Base-by-base conservation (phyloP, 2,113 vertebrate genomes). In the Apodemus speciosus region DNA sequence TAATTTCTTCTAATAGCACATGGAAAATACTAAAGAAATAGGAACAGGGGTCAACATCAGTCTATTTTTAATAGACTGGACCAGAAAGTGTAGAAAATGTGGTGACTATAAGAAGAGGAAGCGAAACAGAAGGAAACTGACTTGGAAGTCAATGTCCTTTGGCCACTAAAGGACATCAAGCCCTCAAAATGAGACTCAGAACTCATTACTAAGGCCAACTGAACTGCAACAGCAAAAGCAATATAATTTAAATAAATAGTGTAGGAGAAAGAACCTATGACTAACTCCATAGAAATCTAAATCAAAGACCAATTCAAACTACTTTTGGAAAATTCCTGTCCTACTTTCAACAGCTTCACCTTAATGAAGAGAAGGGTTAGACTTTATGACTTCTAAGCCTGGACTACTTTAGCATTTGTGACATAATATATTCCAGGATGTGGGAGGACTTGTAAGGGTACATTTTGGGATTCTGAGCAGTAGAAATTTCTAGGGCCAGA, bases 301-400 rank as follows among this genome's bases (percentile, higher is more conserved):
- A 89, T 73, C 85, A 81, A 51, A 95, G 76, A 89, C 58, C 40
- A 73, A 83, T 72, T 66, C n/a, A 64, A 85, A 85, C 58, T 85
- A 89, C 40, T 86, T 93, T 49, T 84, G 20, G 79, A 85, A 88
- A 94, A 14, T 64, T 94, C 11, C 6, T 93, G 93, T 80, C 21
- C n/a, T 51, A 83, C 35, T 85, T 38, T 51, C 68, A n/a, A 20
- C 13, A 53, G 56, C 56, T 92, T 85, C 4, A 40, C 20, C 56
- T 94, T 90, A 73, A 73, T 62, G 58, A 94, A 94, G 11, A 40
- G 38, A 88, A 38, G 21, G 18, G 15, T 68, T 89, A 87, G 14
- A 69, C 75, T 72, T 49, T n/a, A 76, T 60, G 69, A 90, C 8
- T 76, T 92, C 14, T 30, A 80, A 81, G 38, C 35, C 46, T 88